Evolutionary conservation across 2,888 invertebrate genomes (phyloP), one percentile per base, ranked within the genome.

Genomic region (Ormyrus pomaceus): DNA sequence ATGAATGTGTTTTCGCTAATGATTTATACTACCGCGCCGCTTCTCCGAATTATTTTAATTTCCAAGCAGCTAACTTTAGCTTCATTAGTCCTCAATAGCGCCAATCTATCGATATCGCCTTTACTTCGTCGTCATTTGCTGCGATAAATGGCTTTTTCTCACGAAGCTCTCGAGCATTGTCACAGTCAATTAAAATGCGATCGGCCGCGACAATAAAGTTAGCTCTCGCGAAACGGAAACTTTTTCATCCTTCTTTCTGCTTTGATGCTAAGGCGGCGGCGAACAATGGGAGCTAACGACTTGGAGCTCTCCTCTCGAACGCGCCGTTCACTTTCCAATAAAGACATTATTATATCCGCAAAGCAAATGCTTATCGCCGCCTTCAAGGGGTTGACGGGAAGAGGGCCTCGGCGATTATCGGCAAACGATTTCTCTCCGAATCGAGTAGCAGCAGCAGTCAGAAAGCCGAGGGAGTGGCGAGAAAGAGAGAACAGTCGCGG

Each of bases 311-410:
- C 62, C 83, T 80, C 82, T 82, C 79, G 83, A 83, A 84, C 84
- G 82, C 85, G 45, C 70, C 50, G 85, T 85, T 86, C 85, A 84
- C 86, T 87, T 88, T 87, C 88, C 89, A 89, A 89, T 89, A 89
- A 87, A 88, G 89, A 89, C 88, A 89, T 89, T 87, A 89, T 77
- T 79, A 81, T 81, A 73, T 56, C 69, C 71, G 77, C 50, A 65
- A 74, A 71, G 74, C 70, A 55, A 88, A 88, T 88, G 88, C 88
- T 88, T 87, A 87, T 87, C 85, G 86, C 85, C 77, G 64, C 13
- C 69, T 53, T 9, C 64, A 79, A 74, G 74, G 79, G 70, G 65
- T 71, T 62, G 72, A 66, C 70, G 6, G 48, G 55, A 10, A 53
- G 46, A 62, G 80, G 82, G 84, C 82, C 83, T 84, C 84, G 85